phyloP scores from a whole-genome alignment of 2,888 invertebrate genomes.

The Itoplectis maculator region DNA sequence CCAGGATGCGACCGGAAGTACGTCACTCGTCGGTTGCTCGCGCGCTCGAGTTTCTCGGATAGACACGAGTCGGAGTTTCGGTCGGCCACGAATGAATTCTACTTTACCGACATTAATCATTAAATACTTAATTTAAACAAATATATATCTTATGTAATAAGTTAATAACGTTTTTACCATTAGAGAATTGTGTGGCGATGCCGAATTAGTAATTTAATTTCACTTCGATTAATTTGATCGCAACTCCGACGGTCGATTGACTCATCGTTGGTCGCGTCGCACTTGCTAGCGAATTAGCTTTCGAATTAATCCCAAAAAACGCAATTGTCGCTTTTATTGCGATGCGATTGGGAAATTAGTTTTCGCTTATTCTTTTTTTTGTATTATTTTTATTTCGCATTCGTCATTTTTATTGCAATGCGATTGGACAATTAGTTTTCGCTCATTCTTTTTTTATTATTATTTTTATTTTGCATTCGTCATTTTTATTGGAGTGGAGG shows the following conservation, averaged over 20 bases:
- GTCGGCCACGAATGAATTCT: background rate
- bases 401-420: background rate
- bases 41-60: slow-evolving; percentile 59
- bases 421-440: background rate
- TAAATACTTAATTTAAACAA: background rate
- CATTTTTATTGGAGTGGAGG: too few relatives aligned
- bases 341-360: background rate
- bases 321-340: background rate
- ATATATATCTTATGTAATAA: background rate
- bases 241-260: background rate
- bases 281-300: too few relatives aligned
- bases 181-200: background rate
- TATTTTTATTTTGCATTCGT: too few relatives aligned
- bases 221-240: background rate
- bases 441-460: too few relatives aligned
- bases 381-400: background rate
- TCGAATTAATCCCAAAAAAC: background rate
- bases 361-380: too few relatives aligned
- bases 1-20: slow-evolving; percentile 32
- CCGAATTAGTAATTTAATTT: background rate
- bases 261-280: too few relatives aligned
- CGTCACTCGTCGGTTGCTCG: slow-evolving; percentile 43
- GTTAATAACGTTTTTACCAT: background rate
- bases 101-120: background rate
- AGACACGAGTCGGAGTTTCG: background rate